Evolutionary conservation across 2,888 invertebrate species (phyloP).

Genomic region (Arctia plantaginis): DNA sequence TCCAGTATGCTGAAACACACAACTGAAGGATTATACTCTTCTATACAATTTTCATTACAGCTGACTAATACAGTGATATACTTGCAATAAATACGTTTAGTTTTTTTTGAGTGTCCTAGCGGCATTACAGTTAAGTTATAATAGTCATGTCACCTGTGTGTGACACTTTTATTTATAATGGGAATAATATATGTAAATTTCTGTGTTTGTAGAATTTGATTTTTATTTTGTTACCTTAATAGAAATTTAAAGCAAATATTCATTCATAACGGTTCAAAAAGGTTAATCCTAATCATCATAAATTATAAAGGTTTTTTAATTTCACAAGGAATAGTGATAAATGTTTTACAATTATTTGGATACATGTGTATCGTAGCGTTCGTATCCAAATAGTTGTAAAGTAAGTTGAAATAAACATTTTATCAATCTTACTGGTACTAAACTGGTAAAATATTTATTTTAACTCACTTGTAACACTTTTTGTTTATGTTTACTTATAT

Average conservation of each 20-base stretch:
- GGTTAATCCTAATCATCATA: neutral
- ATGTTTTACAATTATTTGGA: neutral
- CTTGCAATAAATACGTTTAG: neutral
- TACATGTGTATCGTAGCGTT: neutral
- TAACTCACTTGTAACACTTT: neutral
- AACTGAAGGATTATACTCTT: neutral
- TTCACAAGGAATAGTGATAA: neutral
- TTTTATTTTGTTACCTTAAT: neutral
- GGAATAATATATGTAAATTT: neutral
- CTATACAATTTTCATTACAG: neutral
- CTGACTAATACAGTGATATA: neutral
- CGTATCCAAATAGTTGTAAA: neutral
- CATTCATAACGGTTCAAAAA: neutral
- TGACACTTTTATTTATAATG: neutral
- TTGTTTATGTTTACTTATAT: neutral
- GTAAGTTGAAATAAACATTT: neutral
- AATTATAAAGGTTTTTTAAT: neutral
- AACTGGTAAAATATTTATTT: neutral
- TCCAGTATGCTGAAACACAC: neutral
- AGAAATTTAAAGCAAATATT: neutral
- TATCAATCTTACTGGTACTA: neutral
- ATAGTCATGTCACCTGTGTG: neutral
- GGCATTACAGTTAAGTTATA: neutral
- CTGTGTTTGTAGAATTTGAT: neutral
- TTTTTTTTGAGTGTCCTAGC: neutral